Base-by-base conservation (phyloP, 2,888 invertebrate genomes). In the Platycnemis pennipes region DNA sequence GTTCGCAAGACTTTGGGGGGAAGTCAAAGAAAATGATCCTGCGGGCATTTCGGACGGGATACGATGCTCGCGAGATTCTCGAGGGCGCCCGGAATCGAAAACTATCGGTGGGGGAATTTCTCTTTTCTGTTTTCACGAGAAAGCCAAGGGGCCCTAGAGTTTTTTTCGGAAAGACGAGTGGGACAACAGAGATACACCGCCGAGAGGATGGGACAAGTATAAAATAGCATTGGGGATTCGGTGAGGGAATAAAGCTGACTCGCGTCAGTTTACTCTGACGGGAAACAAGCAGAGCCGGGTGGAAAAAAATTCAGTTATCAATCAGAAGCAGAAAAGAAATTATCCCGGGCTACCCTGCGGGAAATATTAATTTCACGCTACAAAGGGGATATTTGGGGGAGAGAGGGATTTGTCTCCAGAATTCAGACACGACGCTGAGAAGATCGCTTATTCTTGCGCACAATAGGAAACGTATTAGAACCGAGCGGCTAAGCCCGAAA, bases 11-110 rank as follows among this genome's bases (percentile, higher is more conserved):
- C 31, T 37, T 63, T 63, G 31, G 31, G n/a, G 77, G 77, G n/a
- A 63, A 77, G 31, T n/a, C 77, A 77, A 77, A 77, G 77, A 77
- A 77, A 77, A 77, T 77, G 77, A 77, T 31, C 77, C 77, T 77
- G 31, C 8, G 37, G 77, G 77, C 77, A 77, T 37, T 37, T 77
- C 11, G 77, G 77, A 3, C 37, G 37, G 37, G 37, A 77, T 77
- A 13, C 11, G 77, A 77, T 31, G 31, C 77, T 11, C 3, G 77
- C 77, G 31, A 31, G 77, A 37, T 8, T 8, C 37, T 77, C 0
- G 77, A 77, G 37, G 37, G n/a, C n/a, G 63, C 7, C 5, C 63
- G 2, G 26, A 63, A 77, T n/a, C 77, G 37, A 77, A 63, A 77
- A 77, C 77, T 37, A 37, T 77, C 13, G 37, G 77, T 13, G 77